These are phyloP conservation scores for Mycalesis mineus DNA, from an alignment of 2,888 invertebrate genomes.

Conservation along the genomic window DNA sequence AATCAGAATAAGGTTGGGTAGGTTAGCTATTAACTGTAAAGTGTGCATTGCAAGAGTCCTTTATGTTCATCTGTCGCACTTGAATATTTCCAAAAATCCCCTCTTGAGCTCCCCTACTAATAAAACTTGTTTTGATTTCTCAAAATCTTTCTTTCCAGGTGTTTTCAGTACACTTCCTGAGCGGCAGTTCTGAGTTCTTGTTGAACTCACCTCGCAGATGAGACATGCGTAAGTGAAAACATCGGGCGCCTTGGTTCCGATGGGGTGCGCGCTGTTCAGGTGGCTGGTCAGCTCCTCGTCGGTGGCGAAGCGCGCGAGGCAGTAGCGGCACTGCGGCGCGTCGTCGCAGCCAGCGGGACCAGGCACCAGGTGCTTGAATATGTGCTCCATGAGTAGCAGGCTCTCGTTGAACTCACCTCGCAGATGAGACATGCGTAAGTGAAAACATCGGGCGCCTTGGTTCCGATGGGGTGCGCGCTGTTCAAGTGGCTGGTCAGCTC, in stretches of 20 bases:
- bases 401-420: conserved; percentile 71
- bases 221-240: conserved; percentile 81
- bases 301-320: conserved; percentile 81
- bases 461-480: conserved; percentile 81
- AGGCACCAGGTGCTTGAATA: too few species aligned
- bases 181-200: too few species aligned
- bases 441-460: conserved; percentile 76
- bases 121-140: too few species aligned
- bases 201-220: conserved; percentile 79
- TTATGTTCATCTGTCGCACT: too few species aligned
- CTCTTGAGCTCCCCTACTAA: too few species aligned
- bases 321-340: conserved; percentile 79
- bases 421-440: conserved; percentile 83
- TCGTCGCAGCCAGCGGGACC: conserved; percentile 51
- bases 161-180: too few species aligned
- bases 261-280: conserved; percentile 81
- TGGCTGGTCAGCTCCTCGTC: conserved; percentile 82
- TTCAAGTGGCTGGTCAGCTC: conserved; percentile 83
- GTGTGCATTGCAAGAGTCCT: too few species aligned
- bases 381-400: too few species aligned
- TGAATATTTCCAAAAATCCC: too few species aligned
- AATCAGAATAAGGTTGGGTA: too few species aligned
- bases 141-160: too few species aligned
- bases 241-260: conserved; percentile 79
- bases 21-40: too few species aligned